Conservation (phyloP, 2,888 invertebrate genomes). For the Cyaniris semiargus region DNA sequence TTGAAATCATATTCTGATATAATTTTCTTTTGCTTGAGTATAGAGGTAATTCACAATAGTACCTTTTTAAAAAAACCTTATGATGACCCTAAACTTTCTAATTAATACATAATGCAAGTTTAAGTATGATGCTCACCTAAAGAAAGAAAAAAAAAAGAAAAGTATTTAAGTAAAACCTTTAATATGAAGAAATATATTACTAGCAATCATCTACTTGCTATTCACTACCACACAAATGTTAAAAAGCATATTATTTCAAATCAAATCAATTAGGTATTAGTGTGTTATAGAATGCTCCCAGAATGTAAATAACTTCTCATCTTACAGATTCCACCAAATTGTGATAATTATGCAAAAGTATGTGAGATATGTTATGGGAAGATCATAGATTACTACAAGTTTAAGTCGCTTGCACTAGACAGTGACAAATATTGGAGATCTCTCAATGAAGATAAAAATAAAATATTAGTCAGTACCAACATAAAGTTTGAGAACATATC, state of each 20-base stretch:
- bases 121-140: background rate
- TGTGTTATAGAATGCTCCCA: background rate
- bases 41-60: slow-evolving; percentile 49
- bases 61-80: background rate
- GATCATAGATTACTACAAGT: slow-evolving; percentile 57
- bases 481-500: slow-evolving; percentile 40
- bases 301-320: background rate
- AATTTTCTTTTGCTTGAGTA: slow-evolving; percentile 60
- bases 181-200: background rate
- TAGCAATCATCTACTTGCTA: background rate
- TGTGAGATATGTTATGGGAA: slow-evolving; percentile 62
- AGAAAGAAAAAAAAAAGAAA: too few species aligned
- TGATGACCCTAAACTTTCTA: background rate
- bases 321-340: slow-evolving; percentile 52
- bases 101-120: background rate
- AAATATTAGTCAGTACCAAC: slow-evolving; percentile 39
- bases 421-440: slow-evolving; percentile 55
- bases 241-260: background rate
- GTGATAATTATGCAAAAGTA: slow-evolving; percentile 55
- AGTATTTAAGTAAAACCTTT: too few species aligned
- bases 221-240: background rate
- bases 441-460: slow-evolving; percentile 44
- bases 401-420: slow-evolving; percentile 59
- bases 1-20: slow-evolving; percentile 50
- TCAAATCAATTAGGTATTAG: background rate